A percentile compares a stretch with the other conserved stretches of the same genome.
phyloP scores from a whole-genome alignment of 2,113 vertebrate genomes.

The Pachycephala philippinensis region DNA sequence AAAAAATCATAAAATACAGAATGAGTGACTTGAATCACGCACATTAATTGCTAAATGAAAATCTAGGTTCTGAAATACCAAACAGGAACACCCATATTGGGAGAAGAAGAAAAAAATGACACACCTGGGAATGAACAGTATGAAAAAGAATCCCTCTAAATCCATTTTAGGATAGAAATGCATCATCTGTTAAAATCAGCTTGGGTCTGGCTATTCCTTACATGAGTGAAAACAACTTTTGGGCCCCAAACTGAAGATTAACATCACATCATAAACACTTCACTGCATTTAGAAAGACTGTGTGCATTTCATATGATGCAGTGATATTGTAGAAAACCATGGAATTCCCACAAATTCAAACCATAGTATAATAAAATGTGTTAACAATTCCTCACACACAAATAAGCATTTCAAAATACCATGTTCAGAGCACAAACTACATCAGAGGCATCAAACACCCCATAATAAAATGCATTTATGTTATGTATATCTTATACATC shows the following conservation, averaged over 20 bases:
- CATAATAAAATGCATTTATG: background rate
- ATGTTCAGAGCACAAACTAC: background rate
- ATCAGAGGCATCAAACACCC: background rate
- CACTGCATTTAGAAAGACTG: background rate
- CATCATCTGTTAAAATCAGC: background rate
- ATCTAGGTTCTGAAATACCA: slow-evolving; percentile 16
- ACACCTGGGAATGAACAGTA: background rate
- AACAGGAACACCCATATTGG: background rate
- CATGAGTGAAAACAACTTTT: background rate
- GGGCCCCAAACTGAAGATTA: background rate
- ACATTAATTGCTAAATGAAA: slow-evolving; percentile 44
- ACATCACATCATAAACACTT: background rate
- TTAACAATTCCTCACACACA: background rate
- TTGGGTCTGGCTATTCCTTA: background rate
- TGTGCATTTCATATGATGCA: background rate
- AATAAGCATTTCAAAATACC: background rate
- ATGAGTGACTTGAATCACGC: slow-evolving; percentile 43
- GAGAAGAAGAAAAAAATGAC: background rate
- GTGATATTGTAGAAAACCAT: background rate
- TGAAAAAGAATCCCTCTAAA: background rate
- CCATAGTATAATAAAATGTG: background rate
- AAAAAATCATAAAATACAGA: slow-evolving; percentile 58
- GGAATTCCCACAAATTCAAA: background rate
- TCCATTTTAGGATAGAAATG: background rate
- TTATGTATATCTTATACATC: background rate